Evolutionary conservation across 1,140 invertebrate species (phyloP), one percentile per base, ranked within the genome.

Genomic region (Calosoma granatense): DNA sequence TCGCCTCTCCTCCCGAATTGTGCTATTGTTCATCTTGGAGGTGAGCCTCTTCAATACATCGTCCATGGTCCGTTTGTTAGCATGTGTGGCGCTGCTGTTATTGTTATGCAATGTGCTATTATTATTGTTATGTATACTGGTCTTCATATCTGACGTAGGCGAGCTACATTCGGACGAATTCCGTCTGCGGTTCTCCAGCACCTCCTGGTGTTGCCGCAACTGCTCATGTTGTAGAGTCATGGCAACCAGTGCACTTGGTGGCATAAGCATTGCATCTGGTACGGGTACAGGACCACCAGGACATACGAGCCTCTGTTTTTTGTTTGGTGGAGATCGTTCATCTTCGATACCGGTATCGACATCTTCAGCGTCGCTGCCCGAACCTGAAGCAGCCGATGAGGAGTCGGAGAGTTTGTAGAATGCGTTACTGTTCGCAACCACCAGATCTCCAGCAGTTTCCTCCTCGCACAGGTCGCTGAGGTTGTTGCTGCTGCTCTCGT

Each of bases 31-130:
- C 77, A 86, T 87, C 71, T 89, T 90, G 56, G 86, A 87, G 53
- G 86, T 88, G 62, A 90, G 75, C 67, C 85, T 78, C 70, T 89
- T 89, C n/a, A 90, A 76, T 3, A 90, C 87, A 75, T 90, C 86
- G 75, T 90, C 87, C 87, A 90, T 89, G n/a, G 86, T 85, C 64
- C 85, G 74, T 68, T 85, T 80, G 58, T 78, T 75, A 6, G 78
- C 62, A 63, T 71, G 67, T 55, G 66, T 65, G 64, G 65, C 67
- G 68, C 71, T 76, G 61, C 69, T 71, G 21, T 76, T 77, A 59
- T 76, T 77, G 56, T 75, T 78, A 53, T 70, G 70, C 51, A 72
- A 75, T 59, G 70, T 75, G 63, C 64, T 75, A 61, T 73, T 76
- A 61, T 76, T 75, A 54, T 69, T 73, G 65, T 77, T 80, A 64